Evolutionary conservation across 2,797 vertebrate species (phyloP).

Genomic region (Platyrinchus mystaceus): DNA sequence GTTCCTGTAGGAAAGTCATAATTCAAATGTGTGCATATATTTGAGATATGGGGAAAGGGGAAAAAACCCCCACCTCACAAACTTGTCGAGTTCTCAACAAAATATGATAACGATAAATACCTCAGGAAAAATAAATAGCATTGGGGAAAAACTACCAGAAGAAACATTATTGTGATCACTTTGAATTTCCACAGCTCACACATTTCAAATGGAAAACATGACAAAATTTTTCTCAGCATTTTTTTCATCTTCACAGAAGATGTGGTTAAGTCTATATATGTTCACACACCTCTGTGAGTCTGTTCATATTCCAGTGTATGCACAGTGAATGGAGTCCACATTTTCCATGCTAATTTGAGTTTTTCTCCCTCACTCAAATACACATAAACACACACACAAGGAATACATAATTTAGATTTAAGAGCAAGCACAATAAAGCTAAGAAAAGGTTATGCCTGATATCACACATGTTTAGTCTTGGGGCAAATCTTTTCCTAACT

Average conservation of each 20-base stretch:
- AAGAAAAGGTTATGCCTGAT: constrained; percentile 32
- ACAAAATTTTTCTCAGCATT: constrained; percentile 32
- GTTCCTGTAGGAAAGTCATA: constrained; percentile 99
- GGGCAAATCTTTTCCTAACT: constrained; percentile 34
- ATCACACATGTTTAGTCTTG: constrained; percentile 51
- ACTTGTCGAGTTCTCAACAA: constrained; percentile 46
- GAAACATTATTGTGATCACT: constrained; percentile 46
- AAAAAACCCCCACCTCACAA: constrained; percentile 38
- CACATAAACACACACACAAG: constrained; percentile 29
- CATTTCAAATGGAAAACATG: constrained; percentile 55
- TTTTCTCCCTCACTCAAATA: background rate
- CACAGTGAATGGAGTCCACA: constrained; percentile 22
- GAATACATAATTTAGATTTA: constrained; percentile 51
- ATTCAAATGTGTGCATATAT: constrained; percentile 88
- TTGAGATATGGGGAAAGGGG: constrained; percentile 62
- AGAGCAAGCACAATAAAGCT: constrained; percentile 29
- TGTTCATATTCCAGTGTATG: background rate
- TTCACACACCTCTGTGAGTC: constrained; percentile 32
- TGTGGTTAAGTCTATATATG: constrained; percentile 30
- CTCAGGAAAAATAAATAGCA: constrained; percentile 68
- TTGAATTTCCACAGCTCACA: constrained; percentile 59
- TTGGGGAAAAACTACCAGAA: constrained; percentile 48
- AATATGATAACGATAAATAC: constrained; percentile 71
- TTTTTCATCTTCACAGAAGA: constrained; percentile 39
- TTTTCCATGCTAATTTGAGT: constrained; percentile 15